phyloP scores from a whole-genome alignment of 2,797 vertebrate species.

The Silurus aristotelis region DNA sequence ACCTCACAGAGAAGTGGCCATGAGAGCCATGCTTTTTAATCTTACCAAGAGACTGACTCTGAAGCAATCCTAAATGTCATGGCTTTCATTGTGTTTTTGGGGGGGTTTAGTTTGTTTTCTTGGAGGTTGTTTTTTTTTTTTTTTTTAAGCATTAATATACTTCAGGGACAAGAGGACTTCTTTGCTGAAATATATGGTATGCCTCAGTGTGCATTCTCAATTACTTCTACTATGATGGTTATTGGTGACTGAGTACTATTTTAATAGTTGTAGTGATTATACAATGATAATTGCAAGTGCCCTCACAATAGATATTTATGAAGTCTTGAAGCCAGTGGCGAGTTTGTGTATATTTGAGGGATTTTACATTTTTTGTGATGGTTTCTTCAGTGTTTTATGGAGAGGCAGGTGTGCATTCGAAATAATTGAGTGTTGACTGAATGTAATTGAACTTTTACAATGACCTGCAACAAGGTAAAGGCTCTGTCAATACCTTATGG shows the following conservation, averaged over 20 bases:
- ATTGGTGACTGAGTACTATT: conserved; percentile 72
- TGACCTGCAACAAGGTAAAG: conserved; percentile 59
- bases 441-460: conserved; percentile 68
- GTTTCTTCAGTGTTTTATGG: conserved; percentile 66
- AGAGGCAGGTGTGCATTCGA: conserved; percentile 62
- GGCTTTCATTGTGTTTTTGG: conserved; percentile 48
- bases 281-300: conserved; percentile 76
- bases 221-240: conserved; percentile 69
- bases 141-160: conserved; percentile 57
- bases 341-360: conserved; percentile 67
- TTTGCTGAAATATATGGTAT: conserved; percentile 69
- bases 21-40: conserved; percentile 55
- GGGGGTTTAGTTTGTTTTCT: conserved; percentile 21
- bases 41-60: conserved; percentile 62
- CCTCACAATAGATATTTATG: conserved; percentile 71
- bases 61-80: conserved; percentile 54
- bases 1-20: conserved; percentile 63
- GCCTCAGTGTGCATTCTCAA: conserved; percentile 73
- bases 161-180: conserved; percentile 60
- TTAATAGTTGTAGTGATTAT: conserved; percentile 74
- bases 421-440: conserved; percentile 64
- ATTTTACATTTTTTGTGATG: conserved; percentile 58
- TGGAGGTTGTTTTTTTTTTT: conserved; percentile 28
- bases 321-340: conserved; percentile 68
- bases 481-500: conserved; percentile 44